Conservation (phyloP, 37 sponge, comb jelly and placozoan genomes). For the Ianthella basta region DNA sequence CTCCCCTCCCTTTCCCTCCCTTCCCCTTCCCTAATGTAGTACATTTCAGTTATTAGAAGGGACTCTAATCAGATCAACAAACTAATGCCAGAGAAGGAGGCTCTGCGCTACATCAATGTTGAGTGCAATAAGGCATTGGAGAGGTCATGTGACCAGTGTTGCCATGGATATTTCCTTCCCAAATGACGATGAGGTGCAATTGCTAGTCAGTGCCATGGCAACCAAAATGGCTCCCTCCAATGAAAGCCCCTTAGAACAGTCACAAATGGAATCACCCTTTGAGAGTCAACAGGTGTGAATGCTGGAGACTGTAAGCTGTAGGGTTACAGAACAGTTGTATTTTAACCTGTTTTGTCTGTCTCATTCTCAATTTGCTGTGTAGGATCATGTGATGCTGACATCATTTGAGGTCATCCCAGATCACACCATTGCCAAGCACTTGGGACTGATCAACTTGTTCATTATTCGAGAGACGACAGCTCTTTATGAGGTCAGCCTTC, state of each 20-base stretch:
- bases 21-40: background rate
- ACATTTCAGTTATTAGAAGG: background rate
- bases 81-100: background rate
- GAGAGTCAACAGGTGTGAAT: too few species aligned
- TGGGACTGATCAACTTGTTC: conserved; percentile 15
- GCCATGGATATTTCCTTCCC: conserved; percentile 56
- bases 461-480: conserved; percentile 17
- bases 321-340: too few species aligned
- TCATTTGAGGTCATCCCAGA: background rate
- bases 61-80: background rate
- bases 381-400: conserved; percentile 20
- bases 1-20: too few species aligned
- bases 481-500: background rate
- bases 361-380: too few species aligned
- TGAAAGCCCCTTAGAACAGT: background rate
- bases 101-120: background rate
- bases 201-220: background rate
- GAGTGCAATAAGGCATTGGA: conserved; percentile 26
- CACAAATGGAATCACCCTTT: too few species aligned
- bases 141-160: conserved; percentile 48
- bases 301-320: too few species aligned
- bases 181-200: conserved; percentile 78
- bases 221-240: conserved; percentile 2
- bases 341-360: too few species aligned
- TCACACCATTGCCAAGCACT: background rate